phyloP scores from a whole-genome alignment of 2,113 vertebrate genomes.

The Hypanus sabinus region DNA sequence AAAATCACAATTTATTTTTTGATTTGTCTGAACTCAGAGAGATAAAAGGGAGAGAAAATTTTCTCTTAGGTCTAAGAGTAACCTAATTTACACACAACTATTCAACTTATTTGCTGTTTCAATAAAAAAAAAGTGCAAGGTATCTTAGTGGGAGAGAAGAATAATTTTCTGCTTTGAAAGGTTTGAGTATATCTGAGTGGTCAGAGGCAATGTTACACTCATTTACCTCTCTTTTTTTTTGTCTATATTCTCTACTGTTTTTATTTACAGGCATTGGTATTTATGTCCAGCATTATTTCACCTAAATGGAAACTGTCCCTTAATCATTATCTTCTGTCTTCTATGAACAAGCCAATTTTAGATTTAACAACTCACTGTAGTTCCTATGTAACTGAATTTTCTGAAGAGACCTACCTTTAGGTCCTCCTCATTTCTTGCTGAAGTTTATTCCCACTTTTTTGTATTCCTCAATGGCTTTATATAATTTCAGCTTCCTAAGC shows the following conservation, averaged over 20 bases:
- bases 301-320: background rate
- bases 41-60: background rate
- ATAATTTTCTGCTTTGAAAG: background rate
- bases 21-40: background rate
- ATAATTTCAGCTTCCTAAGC: too few species aligned
- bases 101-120: constrained; percentile 16
- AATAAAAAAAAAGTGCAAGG: background rate
- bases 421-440: too few species aligned
- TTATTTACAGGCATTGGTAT: background rate
- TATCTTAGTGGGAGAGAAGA: background rate
- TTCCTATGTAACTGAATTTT: too few species aligned
- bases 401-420: too few species aligned
- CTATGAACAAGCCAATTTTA: too few species aligned
- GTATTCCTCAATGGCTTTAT: too few species aligned
- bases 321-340: too few species aligned
- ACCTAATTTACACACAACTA: background rate
- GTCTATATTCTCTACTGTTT: background rate
- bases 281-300: background rate
- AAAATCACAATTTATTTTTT: background rate
- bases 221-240: background rate
- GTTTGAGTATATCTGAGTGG: background rate
- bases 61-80: background rate
- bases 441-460: too few species aligned
- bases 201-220: background rate
- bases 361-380: too few species aligned